Evolutionary conservation across 2,113 vertebrate species (phyloP).

Genomic region (Oenanthe oenanthe): DNA sequence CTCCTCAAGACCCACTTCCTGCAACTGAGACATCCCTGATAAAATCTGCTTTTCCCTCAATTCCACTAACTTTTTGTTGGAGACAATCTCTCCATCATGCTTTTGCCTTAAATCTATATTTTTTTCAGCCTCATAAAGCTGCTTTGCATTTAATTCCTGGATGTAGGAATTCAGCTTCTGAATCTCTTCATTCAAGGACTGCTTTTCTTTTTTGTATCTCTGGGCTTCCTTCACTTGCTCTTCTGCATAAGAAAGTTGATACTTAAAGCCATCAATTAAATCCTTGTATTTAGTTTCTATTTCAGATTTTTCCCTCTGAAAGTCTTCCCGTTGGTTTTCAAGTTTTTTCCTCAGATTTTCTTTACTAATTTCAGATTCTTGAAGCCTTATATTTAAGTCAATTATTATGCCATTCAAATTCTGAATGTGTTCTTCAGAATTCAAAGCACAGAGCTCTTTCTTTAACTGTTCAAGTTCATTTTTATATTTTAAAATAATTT

Average conservation of each 20-base stretch:
- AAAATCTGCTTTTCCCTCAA: slow-evolving; percentile 25
- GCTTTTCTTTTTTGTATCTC: slow-evolving; percentile 76
- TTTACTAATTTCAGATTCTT: slow-evolving; percentile 34
- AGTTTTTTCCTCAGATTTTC: slow-evolving; percentile 63
- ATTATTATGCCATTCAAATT: slow-evolving; percentile 50
- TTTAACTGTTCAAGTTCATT: slow-evolving; percentile 40
- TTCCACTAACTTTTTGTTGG: slow-evolving; percentile 44
- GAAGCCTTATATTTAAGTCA: slow-evolving; percentile 49
- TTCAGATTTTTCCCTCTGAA: slow-evolving; percentile 67
- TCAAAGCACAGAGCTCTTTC: background rate
- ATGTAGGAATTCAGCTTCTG: slow-evolving; percentile 49
- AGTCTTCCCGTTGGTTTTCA: slow-evolving; percentile 64
- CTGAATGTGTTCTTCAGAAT: slow-evolving; percentile 38
- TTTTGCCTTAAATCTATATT: background rate
- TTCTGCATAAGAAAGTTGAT: slow-evolving; percentile 60
- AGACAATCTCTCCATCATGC: slow-evolving; percentile 48
- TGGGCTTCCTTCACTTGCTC: slow-evolving; percentile 70
- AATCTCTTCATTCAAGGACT: slow-evolving; percentile 75
- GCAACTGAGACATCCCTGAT: background rate
- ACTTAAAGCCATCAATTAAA: slow-evolving; percentile 63
- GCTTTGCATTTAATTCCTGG: slow-evolving; percentile 67
- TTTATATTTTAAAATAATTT: slow-evolving; percentile 39
- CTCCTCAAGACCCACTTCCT: slow-evolving; percentile 32
- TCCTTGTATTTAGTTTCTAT: slow-evolving; percentile 65
- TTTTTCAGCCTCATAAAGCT: slow-evolving; percentile 54